Percentiles rank a stretch among this genome's conserved stretches.
phyloP scores from a whole-genome alignment of 1,140 invertebrate species.

The Temnothorax longispinosus region DNA sequence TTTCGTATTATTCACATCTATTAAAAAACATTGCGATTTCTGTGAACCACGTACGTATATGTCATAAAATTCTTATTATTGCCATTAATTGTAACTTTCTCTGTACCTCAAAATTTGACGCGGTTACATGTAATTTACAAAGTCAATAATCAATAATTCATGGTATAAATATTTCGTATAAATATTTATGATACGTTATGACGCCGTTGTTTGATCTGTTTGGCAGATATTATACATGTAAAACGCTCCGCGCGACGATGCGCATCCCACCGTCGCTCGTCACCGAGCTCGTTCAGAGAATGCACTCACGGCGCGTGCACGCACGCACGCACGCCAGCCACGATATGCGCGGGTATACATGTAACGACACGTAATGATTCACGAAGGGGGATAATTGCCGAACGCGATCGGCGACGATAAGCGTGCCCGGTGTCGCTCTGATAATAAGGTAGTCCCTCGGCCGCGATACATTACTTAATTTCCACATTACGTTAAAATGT shows the following conservation, averaged over 20 bases:
- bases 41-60: background rate
- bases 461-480: background rate
- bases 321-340: constrained; percentile 60
- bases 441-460: constrained; percentile 25
- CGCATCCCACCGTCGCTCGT: constrained; percentile 54
- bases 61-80: background rate
- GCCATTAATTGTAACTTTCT: background rate
- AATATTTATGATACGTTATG: constrained; percentile 27
- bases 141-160: constrained; percentile 38
- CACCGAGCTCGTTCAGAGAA: constrained; percentile 53
- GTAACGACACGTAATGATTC: constrained; percentile 71
- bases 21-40: background rate
- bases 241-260: constrained; percentile 23
- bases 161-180: background rate
- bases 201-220: background rate
- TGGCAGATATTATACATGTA: constrained; percentile 3
- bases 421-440: constrained; percentile 14
- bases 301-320: constrained; percentile 51
- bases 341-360: constrained; percentile 53
- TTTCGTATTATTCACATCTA: background rate
- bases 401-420: constrained; percentile 64
- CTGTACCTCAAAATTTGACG: background rate
- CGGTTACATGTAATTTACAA: background rate
- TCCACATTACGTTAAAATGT: constrained; percentile 20
- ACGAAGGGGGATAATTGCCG: constrained; percentile 52